A percentile compares a stretch with the other conserved stretches of the same genome.
These are phyloP conservation scores for Raja brachyura DNA, from an alignment of 2,113 vertebrate genomes.

Conservation along the genomic window DNA sequence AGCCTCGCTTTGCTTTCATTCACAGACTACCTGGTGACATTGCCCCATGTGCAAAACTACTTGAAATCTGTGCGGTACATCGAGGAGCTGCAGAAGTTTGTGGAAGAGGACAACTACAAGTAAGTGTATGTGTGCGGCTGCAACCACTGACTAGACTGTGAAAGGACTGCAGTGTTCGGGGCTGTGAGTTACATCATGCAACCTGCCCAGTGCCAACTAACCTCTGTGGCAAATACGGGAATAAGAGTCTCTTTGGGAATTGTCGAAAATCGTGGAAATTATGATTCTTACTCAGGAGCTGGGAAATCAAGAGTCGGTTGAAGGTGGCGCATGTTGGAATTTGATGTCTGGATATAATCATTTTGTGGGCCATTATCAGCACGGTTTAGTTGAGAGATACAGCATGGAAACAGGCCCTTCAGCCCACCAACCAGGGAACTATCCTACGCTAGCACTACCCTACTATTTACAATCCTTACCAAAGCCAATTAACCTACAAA, in stretches of 20 bases:
- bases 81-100: slow-evolving; percentile 92
- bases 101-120: slow-evolving; percentile 96
- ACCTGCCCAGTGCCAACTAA: neutral
- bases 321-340: neutral
- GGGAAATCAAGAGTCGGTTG: neutral
- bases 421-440: no score
- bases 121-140: slow-evolving; percentile 53
- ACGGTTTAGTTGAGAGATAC: no score
- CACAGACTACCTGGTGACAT: slow-evolving; percentile 75
- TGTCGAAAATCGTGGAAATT: neutral
- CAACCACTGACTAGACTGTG: neutral
- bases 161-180: neutral
- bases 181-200: neutral
- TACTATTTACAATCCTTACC: no score
- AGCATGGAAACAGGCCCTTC: no score
- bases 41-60: slow-evolving; percentile 90
- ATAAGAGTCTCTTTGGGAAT: neutral
- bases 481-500: no score
- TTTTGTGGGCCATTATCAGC: neutral
- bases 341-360: neutral
- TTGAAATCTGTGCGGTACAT: slow-evolving; percentile 89
- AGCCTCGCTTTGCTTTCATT: neutral
- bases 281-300: neutral
- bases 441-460: no score
- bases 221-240: neutral